These are phyloP conservation scores for Pristionchus exspectatus DNA, from an alignment of 2,888 invertebrate species.

Conservation along the genomic window DNA sequence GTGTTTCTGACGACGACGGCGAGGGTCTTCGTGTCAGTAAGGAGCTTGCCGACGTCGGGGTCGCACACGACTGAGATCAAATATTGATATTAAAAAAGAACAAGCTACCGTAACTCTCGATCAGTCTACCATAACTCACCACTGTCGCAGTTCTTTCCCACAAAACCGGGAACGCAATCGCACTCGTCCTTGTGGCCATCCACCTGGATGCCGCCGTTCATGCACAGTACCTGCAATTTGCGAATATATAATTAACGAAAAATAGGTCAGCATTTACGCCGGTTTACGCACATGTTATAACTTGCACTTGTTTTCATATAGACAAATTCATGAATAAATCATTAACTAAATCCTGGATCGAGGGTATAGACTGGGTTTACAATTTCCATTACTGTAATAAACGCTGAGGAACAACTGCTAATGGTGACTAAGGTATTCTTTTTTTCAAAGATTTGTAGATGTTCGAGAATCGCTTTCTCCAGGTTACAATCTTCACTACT, in stretches of 20 bases:
- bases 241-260: background rate
- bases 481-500: too few relatives aligned
- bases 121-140: conserved; percentile 55
- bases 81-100: background rate
- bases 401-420: too few relatives aligned
- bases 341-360: too few relatives aligned
- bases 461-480: too few relatives aligned
- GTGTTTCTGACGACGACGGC: conserved; percentile 64
- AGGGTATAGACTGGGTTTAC: too few relatives aligned
- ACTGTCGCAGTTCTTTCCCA: conserved; percentile 69
- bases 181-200: conserved; percentile 58
- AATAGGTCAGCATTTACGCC: background rate
- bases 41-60: conserved; percentile 63
- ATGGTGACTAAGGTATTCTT: background rate
- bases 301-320: background rate
- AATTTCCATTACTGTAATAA: too few relatives aligned
- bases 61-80: conserved; percentile 65
- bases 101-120: too few relatives aligned
- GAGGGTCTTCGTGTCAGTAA: conserved; percentile 68
- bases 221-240: conserved; percentile 62
- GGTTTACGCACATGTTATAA: background rate
- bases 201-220: conserved; percentile 69
- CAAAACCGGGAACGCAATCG: conserved; percentile 64
- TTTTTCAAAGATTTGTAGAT: too few relatives aligned
- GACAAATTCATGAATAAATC: too few relatives aligned